phyloP scores from a whole-genome alignment of 2,797 vertebrate species.

The Manis pentadactyla region DNA sequence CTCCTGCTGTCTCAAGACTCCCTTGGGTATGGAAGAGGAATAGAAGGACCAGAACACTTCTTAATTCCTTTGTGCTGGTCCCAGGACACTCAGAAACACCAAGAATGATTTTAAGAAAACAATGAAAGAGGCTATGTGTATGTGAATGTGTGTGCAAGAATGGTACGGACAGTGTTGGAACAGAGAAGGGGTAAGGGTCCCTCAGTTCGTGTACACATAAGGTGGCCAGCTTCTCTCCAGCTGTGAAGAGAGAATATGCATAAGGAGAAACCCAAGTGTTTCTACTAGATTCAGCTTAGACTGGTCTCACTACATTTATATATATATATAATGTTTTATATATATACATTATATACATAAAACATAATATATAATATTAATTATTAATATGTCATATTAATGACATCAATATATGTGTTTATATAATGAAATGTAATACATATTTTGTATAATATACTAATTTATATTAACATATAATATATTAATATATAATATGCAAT shows the following conservation, averaged over 20 bases:
- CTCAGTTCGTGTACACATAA: not conserved
- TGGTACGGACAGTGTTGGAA: not conserved
- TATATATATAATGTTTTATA: not conserved
- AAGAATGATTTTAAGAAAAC: not conserved
- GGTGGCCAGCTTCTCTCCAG: not conserved
- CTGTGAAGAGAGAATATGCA: not conserved
- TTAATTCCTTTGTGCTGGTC: not conserved
- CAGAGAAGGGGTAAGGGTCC: not conserved
- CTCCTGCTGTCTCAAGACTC: not conserved
- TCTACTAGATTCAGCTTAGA: not conserved
- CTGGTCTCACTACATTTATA: not conserved
- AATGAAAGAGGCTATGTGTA: not conserved
- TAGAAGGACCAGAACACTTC: not conserved
- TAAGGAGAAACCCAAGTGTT: not conserved
- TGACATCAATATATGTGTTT: no score
- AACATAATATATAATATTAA: no score
- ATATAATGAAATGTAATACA: no score
- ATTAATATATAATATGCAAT: no score
- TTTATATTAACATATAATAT: no score
- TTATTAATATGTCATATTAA: no score
- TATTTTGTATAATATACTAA: no score
- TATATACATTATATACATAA: no score
- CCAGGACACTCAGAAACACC: not conserved
- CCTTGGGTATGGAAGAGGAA: not conserved
- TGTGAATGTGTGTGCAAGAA: not conserved